Conservation (phyloP, 2,113 vertebrate genomes). For the Saguinus imperator region DNA sequence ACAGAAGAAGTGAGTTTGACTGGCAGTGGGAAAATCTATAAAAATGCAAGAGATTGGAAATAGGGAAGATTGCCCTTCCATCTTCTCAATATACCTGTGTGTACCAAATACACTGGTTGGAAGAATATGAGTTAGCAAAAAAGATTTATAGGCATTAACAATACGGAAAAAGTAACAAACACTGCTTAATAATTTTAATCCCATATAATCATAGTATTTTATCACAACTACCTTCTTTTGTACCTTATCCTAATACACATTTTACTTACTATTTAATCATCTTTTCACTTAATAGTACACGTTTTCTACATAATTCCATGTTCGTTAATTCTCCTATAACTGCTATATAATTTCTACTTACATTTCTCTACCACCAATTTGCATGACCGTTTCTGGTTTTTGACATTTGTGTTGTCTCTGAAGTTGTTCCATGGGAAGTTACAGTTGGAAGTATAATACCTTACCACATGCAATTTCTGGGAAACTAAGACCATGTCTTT, state of each 20-base stretch:
- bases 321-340: not conserved
- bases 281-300: not conserved
- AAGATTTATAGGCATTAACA: not conserved
- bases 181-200: not conserved
- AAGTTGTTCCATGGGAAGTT: not conserved
- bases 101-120: not conserved
- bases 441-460: not conserved
- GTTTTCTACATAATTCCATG: not conserved
- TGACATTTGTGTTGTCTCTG: not conserved
- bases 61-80: accelerated
- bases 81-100: not conserved
- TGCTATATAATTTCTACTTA: not conserved
- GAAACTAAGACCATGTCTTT: not conserved
- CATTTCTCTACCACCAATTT: not conserved
- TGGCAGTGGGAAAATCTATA: not conserved
- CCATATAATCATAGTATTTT: not conserved
- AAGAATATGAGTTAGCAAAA: not conserved
- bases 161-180: not conserved
- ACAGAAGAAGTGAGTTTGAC: not conserved
- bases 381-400: not conserved
- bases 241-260: not conserved
- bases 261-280: not conserved
- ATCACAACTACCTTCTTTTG: not conserved
- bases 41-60: not conserved
- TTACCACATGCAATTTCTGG: not conserved